These are phyloP conservation scores for Dolichomitus sp. DNA, from an alignment of 2,888 invertebrate species.

Conservation along the genomic window DNA sequence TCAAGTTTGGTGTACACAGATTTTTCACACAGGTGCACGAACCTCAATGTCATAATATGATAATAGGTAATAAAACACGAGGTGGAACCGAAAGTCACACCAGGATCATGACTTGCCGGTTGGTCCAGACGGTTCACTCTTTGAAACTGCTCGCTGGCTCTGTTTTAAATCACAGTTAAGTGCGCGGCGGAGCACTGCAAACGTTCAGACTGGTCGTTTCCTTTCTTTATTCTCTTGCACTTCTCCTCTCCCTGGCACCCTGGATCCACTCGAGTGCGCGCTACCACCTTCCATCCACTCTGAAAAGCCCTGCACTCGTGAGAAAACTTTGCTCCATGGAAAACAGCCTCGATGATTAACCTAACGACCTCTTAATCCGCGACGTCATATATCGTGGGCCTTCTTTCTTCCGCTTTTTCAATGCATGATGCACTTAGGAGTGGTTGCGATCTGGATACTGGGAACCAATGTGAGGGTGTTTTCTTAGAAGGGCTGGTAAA, in stretches of 20 bases:
- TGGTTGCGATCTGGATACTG: conserved; percentile 26
- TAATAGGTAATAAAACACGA: conserved; percentile 11
- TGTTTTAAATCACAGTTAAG: conserved; percentile 57
- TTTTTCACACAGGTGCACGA: neutral
- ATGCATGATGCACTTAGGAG: conserved; percentile 26
- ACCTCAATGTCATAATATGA: neutral
- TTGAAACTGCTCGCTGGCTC: conserved; percentile 14
- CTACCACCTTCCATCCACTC: conserved; percentile 8
- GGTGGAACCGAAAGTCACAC: conserved; percentile 7
- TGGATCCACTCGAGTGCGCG: conserved; percentile 7
- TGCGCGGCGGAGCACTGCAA: conserved; percentile 22
- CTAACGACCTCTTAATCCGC: conserved; percentile 49
- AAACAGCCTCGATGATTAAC: conserved; percentile 50
- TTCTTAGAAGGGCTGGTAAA: conserved; percentile 10
- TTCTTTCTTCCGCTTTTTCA: conserved; percentile 14
- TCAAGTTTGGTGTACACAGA: conserved; percentile 35
- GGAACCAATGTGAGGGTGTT: conserved; percentile 5
- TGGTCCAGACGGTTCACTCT: conserved; percentile 8
- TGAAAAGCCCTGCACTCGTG: conserved; percentile 39
- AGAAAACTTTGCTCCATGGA: conserved; percentile 51
- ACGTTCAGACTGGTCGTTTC: conserved; percentile 2
- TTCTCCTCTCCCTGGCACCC: neutral
- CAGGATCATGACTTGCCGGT: neutral
- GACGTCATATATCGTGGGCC: conserved; percentile 16
- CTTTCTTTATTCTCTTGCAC: conserved; percentile 33